A percentile compares a stretch with the other conserved stretches of the same genome.
phyloP scores from a whole-genome alignment of 2,113 vertebrate species.

The Odontophorus gujanensis region DNA sequence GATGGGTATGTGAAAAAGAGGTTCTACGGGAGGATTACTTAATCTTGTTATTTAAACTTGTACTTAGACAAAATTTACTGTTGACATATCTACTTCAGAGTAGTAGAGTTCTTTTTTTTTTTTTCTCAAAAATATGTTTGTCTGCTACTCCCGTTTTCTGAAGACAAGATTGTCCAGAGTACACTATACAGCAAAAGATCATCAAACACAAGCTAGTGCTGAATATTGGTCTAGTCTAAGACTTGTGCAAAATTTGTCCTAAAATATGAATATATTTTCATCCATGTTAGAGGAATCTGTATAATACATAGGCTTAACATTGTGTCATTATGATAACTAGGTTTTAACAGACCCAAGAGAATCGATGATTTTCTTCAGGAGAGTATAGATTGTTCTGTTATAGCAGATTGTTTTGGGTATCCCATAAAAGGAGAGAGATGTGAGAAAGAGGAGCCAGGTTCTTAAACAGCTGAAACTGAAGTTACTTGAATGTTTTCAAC shows the following conservation, averaged over 20 bases:
- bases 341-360: not conserved
- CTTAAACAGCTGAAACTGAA: not conserved
- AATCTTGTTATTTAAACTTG: not conserved
- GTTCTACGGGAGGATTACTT: not conserved
- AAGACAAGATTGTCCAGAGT: not conserved
- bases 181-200: not conserved
- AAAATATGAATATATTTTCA: not conserved
- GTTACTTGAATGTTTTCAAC: not conserved
- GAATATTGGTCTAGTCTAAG: not conserved
- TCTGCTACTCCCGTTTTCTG: not conserved
- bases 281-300: not conserved
- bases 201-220: not conserved
- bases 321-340: not conserved
- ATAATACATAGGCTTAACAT: not conserved
- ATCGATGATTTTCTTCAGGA: not conserved
- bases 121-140: not conserved
- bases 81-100: not conserved
- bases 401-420: not conserved
- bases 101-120: not conserved
- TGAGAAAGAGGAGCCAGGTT: not conserved
- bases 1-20: slow-evolving; percentile 87
- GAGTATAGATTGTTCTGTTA: not conserved
- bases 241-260: not conserved
- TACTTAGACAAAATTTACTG: not conserved
- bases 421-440: not conserved